These are phyloP conservation scores for Telmatochromis bifrenatus DNA, from an alignment of 2,113 vertebrate genomes.

Conservation along the genomic window DNA sequence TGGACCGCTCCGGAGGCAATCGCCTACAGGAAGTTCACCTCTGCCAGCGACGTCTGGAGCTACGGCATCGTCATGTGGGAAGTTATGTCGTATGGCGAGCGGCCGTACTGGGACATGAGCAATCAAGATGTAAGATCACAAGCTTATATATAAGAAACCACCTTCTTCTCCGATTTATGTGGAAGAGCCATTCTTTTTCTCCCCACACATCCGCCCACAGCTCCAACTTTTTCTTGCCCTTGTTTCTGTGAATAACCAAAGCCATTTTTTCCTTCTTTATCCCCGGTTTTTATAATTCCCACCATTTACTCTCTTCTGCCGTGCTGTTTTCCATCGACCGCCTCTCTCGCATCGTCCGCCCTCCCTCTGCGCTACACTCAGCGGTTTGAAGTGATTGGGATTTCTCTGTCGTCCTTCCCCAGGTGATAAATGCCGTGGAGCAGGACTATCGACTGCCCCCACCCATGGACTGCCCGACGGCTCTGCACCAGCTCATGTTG, in stretches of 20 bases:
- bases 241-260: background rate
- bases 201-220: background rate
- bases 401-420: conserved; percentile 1
- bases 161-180: background rate
- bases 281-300: background rate
- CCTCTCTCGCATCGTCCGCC: background rate
- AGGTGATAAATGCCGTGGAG: conserved; percentile 98
- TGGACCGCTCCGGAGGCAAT: conserved; percentile 98
- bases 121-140: conserved; percentile 90
- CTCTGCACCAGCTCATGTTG: conserved; percentile 95
- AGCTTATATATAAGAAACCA: background rate
- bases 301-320: background rate
- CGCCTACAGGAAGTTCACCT: conserved; percentile 96
- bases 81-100: conserved; percentile 96
- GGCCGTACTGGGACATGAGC: conserved; percentile 99
- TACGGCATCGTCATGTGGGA: conserved; percentile 99
- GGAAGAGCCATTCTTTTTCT: background rate
- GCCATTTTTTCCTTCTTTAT: background rate
- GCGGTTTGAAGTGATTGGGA: background rate
- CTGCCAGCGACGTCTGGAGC: conserved; percentile 97
- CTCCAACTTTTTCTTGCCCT: background rate
- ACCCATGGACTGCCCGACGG: conserved; percentile 98
- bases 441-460: conserved; percentile 96
- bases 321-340: background rate
- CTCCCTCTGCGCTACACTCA: background rate